Base-by-base conservation (phyloP, 2,888 invertebrate genomes). In the Julus scanicus region DNA sequence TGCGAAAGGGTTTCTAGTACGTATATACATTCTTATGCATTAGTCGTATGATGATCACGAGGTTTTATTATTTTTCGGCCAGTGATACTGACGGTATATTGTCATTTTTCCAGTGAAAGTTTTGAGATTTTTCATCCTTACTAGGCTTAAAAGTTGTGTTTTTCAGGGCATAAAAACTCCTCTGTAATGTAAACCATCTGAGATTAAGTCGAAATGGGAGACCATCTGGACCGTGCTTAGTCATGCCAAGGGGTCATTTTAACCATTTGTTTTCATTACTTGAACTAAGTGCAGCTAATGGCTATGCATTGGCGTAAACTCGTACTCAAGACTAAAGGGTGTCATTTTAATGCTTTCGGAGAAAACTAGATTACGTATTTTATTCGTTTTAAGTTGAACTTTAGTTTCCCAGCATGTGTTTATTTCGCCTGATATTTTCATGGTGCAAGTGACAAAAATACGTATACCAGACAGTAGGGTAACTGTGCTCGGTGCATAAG, bases 141-240 rank as follows among this genome's bases (percentile, higher is more conserved):
- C 13, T 8, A 49, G 49, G 17, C 29, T 5, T 13, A 17, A 83
- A 37, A 39, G 39, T 39, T 39, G 39, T 83, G 29, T 29, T 29
- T 29, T 83, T 83, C 13, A 83, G 84, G 5, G 29, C 39, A 0
- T n/a, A 84, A 44, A 15, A 84, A 15, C 57, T 57, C 57, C 17
- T 5, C 57, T 57, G 57, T 57, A 57, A 57, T 17, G 57, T 57
- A 57, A 57, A 57, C 57, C 57, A 57, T 57, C 17, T 17, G 57
- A 57, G 57, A 17, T 57, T 17, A 17, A 15, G 15, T 13, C 57
- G 57, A 57, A 57, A 57, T 57, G 17, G 57, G 57, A 57, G 57
- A 57, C 57, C 57, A 57, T 57, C 57, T 57, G 57, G 57, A 57
- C 57, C 57, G 57, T 57, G 57, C 57, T 57, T 57, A 57, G 57